Percentiles rank a stretch among this genome's conserved stretches.
Evolutionary conservation across 1,140 invertebrate species (phyloP).

Genomic region (Drosophila willistoni): DNA sequence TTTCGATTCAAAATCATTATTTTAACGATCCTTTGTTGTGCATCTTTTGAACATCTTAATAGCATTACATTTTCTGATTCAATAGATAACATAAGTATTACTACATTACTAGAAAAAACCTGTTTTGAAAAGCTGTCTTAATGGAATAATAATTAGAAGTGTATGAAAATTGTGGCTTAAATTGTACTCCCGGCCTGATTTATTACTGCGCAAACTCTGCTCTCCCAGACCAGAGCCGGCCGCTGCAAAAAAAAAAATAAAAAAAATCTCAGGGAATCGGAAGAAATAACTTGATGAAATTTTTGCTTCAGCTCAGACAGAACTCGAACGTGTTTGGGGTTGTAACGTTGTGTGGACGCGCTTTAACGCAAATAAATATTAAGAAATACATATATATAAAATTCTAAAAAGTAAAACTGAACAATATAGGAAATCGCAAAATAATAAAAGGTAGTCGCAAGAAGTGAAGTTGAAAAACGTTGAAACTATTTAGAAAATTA

Average conservation of each 20-base stretch:
- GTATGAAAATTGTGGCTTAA: conserved; percentile 3
- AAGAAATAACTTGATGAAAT: conserved; percentile 8
- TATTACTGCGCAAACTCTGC: conserved; percentile 1
- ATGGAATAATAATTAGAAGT: neutral
- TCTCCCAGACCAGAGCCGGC: conserved; percentile 36
- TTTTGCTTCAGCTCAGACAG: conserved; percentile 57
- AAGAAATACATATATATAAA: conserved; percentile 1
- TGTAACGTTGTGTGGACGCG: conserved; percentile 66
- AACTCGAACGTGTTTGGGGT: conserved; percentile 70
- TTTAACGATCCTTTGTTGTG: too few species aligned
- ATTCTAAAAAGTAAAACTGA: neutral
- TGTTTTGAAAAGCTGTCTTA: neutral
- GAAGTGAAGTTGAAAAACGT: neutral
- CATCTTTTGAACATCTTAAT: too few species aligned
- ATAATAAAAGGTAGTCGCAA: neutral
- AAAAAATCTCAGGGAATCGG: neutral
- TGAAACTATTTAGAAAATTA: conserved; percentile 12
- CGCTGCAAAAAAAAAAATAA: conserved; percentile 24
- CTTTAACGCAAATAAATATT: conserved; percentile 29
- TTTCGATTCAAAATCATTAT: too few species aligned
- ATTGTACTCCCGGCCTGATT: neutral
- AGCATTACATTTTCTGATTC: too few species aligned
- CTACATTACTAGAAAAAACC: too few species aligned
- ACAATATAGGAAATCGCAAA: neutral
- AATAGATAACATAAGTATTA: too few species aligned